Evolutionary conservation across 2,113 vertebrate species (phyloP), one percentile per base, ranked within the genome.

Genomic region (Accipiter virgatus): DNA sequence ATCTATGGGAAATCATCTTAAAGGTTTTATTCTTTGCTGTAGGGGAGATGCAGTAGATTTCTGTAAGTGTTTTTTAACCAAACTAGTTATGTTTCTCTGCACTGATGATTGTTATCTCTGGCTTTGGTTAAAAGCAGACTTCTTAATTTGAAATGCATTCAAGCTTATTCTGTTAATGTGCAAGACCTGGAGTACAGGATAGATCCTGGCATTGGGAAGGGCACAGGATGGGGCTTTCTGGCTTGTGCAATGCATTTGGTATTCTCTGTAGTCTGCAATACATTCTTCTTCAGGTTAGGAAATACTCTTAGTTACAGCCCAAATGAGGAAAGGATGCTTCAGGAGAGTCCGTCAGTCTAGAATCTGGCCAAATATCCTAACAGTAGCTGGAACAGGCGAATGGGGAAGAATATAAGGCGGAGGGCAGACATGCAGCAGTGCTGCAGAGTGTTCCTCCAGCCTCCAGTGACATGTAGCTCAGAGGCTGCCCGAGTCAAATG

Each of bases 121-220:
- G 32, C 18, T 86, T 72, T 23, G n/a, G 32, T 55, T 83, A 66
- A 85, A 78, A 93, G 47, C 78, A 68, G 47, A 53, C 17, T 68
- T 82, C 77, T 75, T 78, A 10, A 7, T 91, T 36, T 82, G 58
- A 38, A 83, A 10, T 61, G 11, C 31, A 19, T 85, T 81, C 52
- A 47, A 40, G 25, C 26, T 58, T 40, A 2, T n/a, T 75, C 42
- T 62, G 36, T 59, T 82, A 38, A 21, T 0, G 0, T 52, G 16
- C 34, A 38, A 25, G 20, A 70, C 29, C 48, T 66, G 68, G 52
- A 61, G 58, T 16, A 8, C 13, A 34, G 34, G 34, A 4, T 26
- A 9, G 48, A 66, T 25, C 13, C 2, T 20, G 85, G 56, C 10
- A 2, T 0, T 20, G 67, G 31, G 43, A 42, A 53, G 45, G 58